phyloP scores from a whole-genome alignment of 2,888 invertebrate genomes.

The Anorthoa munda region DNA sequence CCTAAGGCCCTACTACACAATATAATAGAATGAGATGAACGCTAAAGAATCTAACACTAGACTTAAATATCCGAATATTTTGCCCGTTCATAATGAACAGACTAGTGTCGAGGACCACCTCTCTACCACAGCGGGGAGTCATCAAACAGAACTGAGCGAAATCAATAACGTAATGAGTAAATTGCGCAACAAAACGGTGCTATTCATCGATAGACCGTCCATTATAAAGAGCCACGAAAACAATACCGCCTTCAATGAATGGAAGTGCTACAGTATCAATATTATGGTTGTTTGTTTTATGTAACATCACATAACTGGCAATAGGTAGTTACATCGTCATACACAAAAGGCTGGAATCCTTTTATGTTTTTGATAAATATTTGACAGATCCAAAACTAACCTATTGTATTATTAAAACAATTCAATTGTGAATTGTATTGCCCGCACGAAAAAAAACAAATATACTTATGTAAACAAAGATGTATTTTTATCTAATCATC shows the following conservation, averaged over 20 bases:
- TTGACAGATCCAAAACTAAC: not conserved
- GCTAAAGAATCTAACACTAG: conserved; percentile 5
- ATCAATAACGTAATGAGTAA: conserved; percentile 89
- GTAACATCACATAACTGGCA: conserved; percentile 1
- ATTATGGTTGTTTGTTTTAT: conserved; percentile 25
- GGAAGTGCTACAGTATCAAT: conserved; percentile 32
- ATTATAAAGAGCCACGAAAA: conserved; percentile 71
- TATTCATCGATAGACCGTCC: conserved; percentile 73
- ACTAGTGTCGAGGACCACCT: conserved; percentile 64
- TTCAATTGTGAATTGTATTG: not conserved
- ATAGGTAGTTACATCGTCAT: not conserved
- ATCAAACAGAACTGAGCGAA: conserved; percentile 84
- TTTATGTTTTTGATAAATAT: conserved; percentile 6
- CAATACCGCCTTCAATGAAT: conserved; percentile 54
- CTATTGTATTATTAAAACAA: too few relatives aligned
- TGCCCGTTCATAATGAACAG: conserved; percentile 27
- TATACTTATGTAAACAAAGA: too few relatives aligned
- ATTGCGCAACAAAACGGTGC: conserved; percentile 83
- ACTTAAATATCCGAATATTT: conserved; percentile 29
- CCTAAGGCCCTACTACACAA: not conserved
- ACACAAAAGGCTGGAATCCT: too few relatives aligned
- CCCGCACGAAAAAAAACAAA: not conserved
- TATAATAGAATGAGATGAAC: not conserved
- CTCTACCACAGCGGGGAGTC: conserved; percentile 80
- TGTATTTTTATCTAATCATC: too few relatives aligned